phyloP scores from a whole-genome alignment of 2,113 vertebrate genomes.

The Loxodonta africana region DNA sequence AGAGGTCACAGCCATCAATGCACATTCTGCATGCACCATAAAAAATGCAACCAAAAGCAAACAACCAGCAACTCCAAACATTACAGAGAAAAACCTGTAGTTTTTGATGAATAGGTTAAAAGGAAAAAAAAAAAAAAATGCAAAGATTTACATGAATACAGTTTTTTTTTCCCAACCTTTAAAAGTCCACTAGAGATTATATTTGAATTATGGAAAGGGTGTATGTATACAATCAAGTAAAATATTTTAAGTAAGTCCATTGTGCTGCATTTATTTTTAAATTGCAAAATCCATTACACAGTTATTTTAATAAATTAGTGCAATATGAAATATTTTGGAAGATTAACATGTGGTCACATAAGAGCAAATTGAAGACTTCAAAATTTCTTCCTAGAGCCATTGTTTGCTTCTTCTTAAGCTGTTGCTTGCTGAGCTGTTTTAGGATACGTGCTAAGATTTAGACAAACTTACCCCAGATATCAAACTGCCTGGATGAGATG shows the following conservation, averaged over 20 bases:
- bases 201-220: constrained; percentile 86
- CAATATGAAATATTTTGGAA: constrained; percentile 89
- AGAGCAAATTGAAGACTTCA: constrained; percentile 79
- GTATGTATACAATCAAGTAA: constrained; percentile 88
- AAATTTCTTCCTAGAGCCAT: constrained; percentile 72
- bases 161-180: constrained; percentile 78
- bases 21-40: constrained; percentile 88
- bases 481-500: constrained; percentile 67
- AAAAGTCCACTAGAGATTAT: constrained; percentile 87
- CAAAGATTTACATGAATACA: constrained; percentile 86
- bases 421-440: constrained; percentile 71
- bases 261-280: constrained; percentile 89
- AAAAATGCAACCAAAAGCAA: constrained; percentile 87
- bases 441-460: constrained; percentile 42
- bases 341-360: constrained; percentile 83
- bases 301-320: constrained; percentile 92
- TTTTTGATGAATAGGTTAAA: constrained; percentile 86
- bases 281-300: constrained; percentile 87
- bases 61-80: constrained; percentile 85
- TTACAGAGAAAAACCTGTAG: constrained; percentile 80
- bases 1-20: constrained; percentile 85
- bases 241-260: constrained; percentile 85
- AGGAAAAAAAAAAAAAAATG: constrained; percentile 78
- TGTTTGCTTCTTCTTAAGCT: constrained; percentile 67
- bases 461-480: constrained; percentile 74